A percentile compares a stretch with the other conserved stretches of the same genome.
Evolutionary conservation across 1,140 invertebrate species (phyloP).

Genomic region (Phymastichus coffea): DNA sequence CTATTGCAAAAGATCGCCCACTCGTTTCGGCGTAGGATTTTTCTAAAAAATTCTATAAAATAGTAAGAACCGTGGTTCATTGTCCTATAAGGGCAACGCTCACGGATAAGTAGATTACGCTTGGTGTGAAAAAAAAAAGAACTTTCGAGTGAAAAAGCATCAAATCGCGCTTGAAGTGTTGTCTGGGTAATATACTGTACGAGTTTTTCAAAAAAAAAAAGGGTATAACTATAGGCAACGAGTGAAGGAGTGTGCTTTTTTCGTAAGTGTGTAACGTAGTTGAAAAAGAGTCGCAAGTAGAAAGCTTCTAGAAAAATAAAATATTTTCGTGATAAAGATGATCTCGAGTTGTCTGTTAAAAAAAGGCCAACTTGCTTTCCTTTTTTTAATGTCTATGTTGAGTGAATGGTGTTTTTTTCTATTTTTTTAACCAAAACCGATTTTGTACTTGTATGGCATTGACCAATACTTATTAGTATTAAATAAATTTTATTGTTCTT

Average conservation of each 20-base stretch:
- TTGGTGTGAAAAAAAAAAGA: neutral
- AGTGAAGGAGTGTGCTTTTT: neutral
- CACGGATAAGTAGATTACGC: neutral
- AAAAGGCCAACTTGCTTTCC: neutral
- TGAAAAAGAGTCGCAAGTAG: neutral
- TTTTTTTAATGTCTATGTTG: too few relatives aligned
- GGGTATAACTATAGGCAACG: neutral
- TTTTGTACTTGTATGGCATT: conserved; percentile 19
- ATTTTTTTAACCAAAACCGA: conserved; percentile 9
- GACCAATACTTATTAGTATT: too few relatives aligned
- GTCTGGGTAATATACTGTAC: neutral
- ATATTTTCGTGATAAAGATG: neutral
- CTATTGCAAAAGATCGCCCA: conserved; percentile 10
- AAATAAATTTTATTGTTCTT: too few relatives aligned
- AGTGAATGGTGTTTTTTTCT: conserved; percentile 3
- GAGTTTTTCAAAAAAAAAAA: neutral
- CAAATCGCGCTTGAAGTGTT: conserved; percentile 2
- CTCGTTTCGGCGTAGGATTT: conserved; percentile 12
- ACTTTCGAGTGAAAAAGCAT: neutral
- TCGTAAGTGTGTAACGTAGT: neutral
- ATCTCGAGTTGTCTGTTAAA: conserved; percentile 16
- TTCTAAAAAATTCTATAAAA: conserved; percentile 6
- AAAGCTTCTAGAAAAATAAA: conserved; percentile 1
- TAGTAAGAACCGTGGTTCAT: neutral
- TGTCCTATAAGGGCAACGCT: neutral